phyloP scores from a whole-genome alignment of 2,113 vertebrate genomes.

The Leucosticte australis region DNA sequence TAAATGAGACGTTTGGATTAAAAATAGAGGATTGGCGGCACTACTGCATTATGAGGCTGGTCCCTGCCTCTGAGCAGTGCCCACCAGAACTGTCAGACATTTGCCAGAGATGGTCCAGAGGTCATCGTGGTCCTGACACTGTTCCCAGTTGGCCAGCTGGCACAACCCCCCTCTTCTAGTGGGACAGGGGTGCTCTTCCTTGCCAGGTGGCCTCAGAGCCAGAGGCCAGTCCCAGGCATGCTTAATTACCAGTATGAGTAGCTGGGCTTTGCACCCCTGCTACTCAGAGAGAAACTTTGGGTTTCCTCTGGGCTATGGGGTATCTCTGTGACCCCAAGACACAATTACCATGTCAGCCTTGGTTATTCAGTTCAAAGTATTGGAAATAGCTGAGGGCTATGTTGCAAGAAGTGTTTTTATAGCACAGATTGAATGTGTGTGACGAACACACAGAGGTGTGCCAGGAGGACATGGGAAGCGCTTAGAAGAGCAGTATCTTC shows the following conservation, averaged over 20 bases:
- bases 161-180: not conserved
- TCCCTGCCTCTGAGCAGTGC: not conserved
- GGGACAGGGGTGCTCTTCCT: not conserved
- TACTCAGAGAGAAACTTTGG: not conserved
- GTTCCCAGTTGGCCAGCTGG: not conserved
- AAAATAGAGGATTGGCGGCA: not conserved
- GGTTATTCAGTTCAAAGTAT: not conserved
- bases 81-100: not conserved
- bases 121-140: not conserved
- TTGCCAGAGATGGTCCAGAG: not conserved
- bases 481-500: not conserved
- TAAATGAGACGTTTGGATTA: not conserved
- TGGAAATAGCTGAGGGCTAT: not conserved
- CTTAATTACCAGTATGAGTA: not conserved
- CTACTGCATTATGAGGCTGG: not conserved
- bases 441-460: not conserved
- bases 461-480: rapidly evolving
- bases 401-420: not conserved
- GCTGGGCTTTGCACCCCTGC: not conserved
- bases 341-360: not conserved
- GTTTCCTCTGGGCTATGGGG: not conserved
- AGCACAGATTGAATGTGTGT: not conserved
- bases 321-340: not conserved
- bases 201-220: not conserved
- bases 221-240: not conserved